phyloP scores from a whole-genome alignment of 2,797 vertebrate species.

The Acanthurus lineatus region DNA sequence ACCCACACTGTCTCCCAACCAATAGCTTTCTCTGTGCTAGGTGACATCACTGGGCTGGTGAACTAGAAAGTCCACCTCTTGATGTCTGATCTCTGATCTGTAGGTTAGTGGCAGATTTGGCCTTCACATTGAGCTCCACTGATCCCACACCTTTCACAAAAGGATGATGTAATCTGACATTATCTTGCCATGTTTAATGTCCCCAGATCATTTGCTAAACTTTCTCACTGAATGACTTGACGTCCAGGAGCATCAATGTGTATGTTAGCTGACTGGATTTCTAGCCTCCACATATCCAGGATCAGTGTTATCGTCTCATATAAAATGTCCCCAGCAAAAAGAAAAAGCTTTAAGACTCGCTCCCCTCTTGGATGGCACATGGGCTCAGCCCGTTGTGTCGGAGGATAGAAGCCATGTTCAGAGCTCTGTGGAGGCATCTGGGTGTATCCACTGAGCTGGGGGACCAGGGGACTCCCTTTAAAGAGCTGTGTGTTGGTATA shows the following conservation, averaged over 20 bases:
- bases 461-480: constrained; percentile 81
- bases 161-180: constrained; percentile 42
- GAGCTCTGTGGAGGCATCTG: constrained; percentile 65
- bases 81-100: constrained; percentile 55
- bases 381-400: constrained; percentile 36
- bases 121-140: constrained; percentile 46
- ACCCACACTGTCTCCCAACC: constrained; percentile 44
- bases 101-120: constrained; percentile 46
- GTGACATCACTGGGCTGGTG: constrained; percentile 59
- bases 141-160: constrained; percentile 52
- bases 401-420: constrained; percentile 65
- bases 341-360: constrained; percentile 33
- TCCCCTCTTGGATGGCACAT: constrained; percentile 48
- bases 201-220: constrained; percentile 30
- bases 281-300: constrained; percentile 35
- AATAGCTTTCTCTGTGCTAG: constrained; percentile 30
- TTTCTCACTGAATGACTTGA: constrained; percentile 32
- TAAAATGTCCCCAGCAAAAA: constrained; percentile 37
- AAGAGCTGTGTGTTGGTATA: constrained; percentile 83
- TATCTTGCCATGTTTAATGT: constrained; percentile 23
- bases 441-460: constrained; percentile 71
- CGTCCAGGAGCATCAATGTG: constrained; percentile 30
- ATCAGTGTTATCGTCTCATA: constrained; percentile 46
- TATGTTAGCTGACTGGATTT: constrained; percentile 30
- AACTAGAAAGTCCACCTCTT: constrained; percentile 51